A percentile compares a stretch with the other conserved stretches of the same genome.
Evolutionary conservation across 2,113 vertebrate species (phyloP).

Genomic region (Caretta caretta): DNA sequence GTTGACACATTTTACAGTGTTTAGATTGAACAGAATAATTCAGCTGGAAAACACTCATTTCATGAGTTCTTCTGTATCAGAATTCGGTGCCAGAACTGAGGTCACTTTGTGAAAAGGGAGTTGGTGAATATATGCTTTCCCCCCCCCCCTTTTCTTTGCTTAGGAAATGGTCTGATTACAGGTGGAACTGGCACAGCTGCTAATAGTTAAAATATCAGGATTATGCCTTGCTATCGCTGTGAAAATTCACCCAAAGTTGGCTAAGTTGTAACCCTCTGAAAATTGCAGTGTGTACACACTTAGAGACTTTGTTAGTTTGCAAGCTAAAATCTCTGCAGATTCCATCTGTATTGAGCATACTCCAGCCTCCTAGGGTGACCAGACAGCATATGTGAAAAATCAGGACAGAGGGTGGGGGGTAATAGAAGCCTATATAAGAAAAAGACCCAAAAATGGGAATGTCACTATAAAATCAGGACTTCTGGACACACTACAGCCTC

Average conservation of each 20-base stretch:
- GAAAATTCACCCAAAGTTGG: not conserved
- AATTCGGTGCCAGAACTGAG: not conserved
- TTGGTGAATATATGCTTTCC: not conserved
- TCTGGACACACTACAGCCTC: not conserved
- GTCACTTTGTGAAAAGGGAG: not conserved
- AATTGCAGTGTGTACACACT: not conserved
- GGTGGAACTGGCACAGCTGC: not conserved
- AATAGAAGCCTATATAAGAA: no score
- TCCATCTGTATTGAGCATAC: not conserved
- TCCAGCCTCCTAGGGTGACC: not conserved
- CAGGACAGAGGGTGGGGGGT: no score
- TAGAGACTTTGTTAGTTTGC: not conserved
- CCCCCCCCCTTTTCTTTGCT: not conserved
- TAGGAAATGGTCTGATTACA: not conserved
- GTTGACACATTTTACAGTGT: not conserved
- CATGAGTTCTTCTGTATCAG: not conserved
- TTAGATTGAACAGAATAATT: not conserved
- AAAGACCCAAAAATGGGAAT: no score
- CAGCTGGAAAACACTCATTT: not conserved
- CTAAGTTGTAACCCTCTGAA: not conserved
- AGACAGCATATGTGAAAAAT: no score
- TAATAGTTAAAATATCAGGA: not conserved
- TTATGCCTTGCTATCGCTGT: not conserved
- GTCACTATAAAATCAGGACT: no score
- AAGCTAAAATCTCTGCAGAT: not conserved